Percentiles rank a stretch among this genome's conserved stretches.
phyloP scores from a whole-genome alignment of 2,888 invertebrate species.

The Torymus texanus region DNA sequence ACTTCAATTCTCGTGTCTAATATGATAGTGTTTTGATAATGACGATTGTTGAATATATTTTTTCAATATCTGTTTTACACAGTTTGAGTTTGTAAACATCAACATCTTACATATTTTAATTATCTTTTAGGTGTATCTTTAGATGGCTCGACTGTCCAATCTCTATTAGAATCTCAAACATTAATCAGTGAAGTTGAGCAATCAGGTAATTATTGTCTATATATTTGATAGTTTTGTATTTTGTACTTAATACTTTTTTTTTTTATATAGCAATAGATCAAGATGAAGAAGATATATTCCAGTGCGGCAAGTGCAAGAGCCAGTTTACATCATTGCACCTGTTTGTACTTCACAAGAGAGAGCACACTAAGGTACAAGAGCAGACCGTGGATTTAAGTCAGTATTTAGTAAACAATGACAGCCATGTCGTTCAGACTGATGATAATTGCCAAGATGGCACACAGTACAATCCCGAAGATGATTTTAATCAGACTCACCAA shows the following conservation, averaged over 20 bases:
- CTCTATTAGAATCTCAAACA: slow-evolving; percentile 70
- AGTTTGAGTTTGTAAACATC: background rate
- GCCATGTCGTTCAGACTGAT: slow-evolving; percentile 63
- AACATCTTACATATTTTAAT: slow-evolving; percentile 15
- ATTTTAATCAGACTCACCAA: slow-evolving; percentile 66
- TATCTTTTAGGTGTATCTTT: slow-evolving; percentile 67
- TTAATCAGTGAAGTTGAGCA: slow-evolving; percentile 71
- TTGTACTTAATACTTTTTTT: slow-evolving; percentile 24
- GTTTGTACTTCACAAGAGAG: slow-evolving; percentile 80
- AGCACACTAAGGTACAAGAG: slow-evolving; percentile 70
- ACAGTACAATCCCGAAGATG: slow-evolving; percentile 67
- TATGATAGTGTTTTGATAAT: no score
- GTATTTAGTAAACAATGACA: slow-evolving; percentile 68
- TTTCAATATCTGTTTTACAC: no score
- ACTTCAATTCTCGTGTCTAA: no score
- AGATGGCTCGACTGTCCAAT: slow-evolving; percentile 71
- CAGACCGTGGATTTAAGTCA: slow-evolving; percentile 70
- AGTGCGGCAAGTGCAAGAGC: slow-evolving; percentile 83
- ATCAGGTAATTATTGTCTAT: slow-evolving; percentile 63
- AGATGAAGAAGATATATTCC: slow-evolving; percentile 82
- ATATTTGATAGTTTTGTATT: slow-evolving; percentile 4
- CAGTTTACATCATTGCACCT: slow-evolving; percentile 79
- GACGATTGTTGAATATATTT: no score
- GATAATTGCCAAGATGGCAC: slow-evolving; percentile 65
- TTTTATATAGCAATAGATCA: slow-evolving; percentile 68